A percentile compares a stretch with the other conserved stretches of the same genome.
Evolutionary conservation across 2,113 vertebrate genomes (phyloP).

Genomic region (Calyptomena viridis): DNA sequence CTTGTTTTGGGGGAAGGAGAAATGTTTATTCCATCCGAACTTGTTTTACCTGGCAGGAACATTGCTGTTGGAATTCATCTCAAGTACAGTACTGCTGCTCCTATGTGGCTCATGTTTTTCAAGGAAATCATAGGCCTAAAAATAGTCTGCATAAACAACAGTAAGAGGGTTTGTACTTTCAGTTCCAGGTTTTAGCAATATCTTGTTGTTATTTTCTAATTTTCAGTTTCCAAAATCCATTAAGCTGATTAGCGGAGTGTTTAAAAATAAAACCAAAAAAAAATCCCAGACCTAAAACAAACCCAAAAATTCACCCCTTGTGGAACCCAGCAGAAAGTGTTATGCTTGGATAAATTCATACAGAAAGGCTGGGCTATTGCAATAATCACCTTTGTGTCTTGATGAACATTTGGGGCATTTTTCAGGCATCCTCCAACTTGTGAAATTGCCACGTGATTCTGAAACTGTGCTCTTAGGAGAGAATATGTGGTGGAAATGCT

Average conservation of each 20-base stretch:
- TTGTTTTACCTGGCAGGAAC: conserved; percentile 58
- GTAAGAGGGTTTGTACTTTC: conserved; percentile 67
- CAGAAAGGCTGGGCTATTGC: neutral
- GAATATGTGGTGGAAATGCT: neutral
- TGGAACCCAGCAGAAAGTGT: neutral
- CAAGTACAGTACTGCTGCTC: conserved; percentile 51
- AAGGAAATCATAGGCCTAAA: conserved; percentile 72
- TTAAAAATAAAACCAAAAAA: neutral
- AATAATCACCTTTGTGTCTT: neutral
- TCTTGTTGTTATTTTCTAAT: conserved; percentile 63
- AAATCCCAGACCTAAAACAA: neutral
- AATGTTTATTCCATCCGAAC: conserved; percentile 24
- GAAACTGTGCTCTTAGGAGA: neutral
- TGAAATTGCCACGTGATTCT: neutral
- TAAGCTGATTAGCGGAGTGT: conserved; percentile 23
- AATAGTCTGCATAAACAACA: conserved; percentile 73
- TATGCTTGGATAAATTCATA: neutral
- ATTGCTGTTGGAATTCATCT: conserved; percentile 48
- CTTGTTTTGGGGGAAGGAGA: conserved; percentile 1
- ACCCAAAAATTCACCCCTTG: neutral
- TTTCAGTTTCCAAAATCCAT: conserved; percentile 55
- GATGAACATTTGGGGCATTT: neutral
- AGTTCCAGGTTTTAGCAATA: conserved; percentile 65
- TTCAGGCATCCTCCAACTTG: neutral
- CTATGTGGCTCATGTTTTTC: conserved; percentile 66